Base-by-base conservation (phyloP, 2,888 invertebrate species). In the Branchellion lobata region DNA sequence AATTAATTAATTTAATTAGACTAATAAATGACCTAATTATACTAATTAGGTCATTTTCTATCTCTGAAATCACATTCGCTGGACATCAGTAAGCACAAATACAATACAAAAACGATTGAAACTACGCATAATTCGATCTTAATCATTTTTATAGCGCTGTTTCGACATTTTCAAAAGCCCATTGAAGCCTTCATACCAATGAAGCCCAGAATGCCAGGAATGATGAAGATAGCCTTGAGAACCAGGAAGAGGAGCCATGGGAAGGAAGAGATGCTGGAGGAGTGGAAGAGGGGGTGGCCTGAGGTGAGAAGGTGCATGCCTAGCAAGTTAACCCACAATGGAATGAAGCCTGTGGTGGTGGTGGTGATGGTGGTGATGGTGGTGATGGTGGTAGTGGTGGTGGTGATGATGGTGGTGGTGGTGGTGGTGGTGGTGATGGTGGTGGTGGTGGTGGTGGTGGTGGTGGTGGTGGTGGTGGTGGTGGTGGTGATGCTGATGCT, bases 151-250 rank as follows among this genome's bases (percentile, higher is more conserved):
- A n/a, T n/a, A n/a, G n/a, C n/a, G n/a, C n/a, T n/a, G n/a, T n/a
- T n/a, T n/a, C n/a, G n/a, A n/a, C n/a, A n/a, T n/a, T n/a, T n/a
- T n/a, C n/a, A n/a, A n/a, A n/a, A n/a, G n/a, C n/a, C n/a, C n/a
- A n/a, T n/a, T n/a, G n/a, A n/a, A n/a, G n/a, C n/a, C n/a, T n/a
- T n/a, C n/a, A n/a, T 24, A 57, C 61, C 61, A 14, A 57, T n/a
- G 27, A 77, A 27, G 33, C 34, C 77, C 1, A 77, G n/a, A 2
- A 33, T 2, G 21, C 65, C 77, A 1, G 77, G 77, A 21, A 77
- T 33, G 31, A 77, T 14, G 65, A 65, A 77, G 11, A 77, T 2
- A 36, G 77, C 34, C 36, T 77, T 77, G 21, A 77, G 36, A 27
- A 29, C 40, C 8, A 77, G 34, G 40, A 77, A 77, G n/a, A 34